phyloP scores from a whole-genome alignment of 2,888 invertebrate species.

The Aphidius colemani region DNA sequence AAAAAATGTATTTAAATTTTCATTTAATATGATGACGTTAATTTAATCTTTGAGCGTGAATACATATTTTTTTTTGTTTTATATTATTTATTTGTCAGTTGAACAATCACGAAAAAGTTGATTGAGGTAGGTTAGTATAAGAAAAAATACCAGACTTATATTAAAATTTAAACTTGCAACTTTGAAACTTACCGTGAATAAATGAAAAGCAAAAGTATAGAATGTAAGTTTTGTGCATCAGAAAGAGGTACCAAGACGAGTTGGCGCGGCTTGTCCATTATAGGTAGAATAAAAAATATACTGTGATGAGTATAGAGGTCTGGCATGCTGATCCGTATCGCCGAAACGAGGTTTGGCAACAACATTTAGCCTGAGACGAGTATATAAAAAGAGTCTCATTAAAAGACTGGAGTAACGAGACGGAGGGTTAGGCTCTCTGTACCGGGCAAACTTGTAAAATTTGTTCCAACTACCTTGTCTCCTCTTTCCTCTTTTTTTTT shows the following conservation, averaged over 20 bases:
- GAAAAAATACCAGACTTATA: no score
- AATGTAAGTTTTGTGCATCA: constrained; percentile 30
- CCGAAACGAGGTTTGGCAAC: constrained; percentile 58
- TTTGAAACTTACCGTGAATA: constrained; percentile 44
- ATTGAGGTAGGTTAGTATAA: no score
- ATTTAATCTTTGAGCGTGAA: no score
- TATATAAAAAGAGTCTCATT: constrained; percentile 57
- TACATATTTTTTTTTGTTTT: no score
- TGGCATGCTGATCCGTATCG: constrained; percentile 56
- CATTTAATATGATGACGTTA: no score
- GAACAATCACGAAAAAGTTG: no score
- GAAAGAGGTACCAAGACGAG: constrained; percentile 41
- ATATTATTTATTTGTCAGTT: no score
- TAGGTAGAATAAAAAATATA: constrained; percentile 3
- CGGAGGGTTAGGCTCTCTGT: constrained; percentile 22
- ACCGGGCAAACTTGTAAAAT: constrained; percentile 33
- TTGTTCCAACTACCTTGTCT: constrained; percentile 27
- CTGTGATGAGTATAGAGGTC: constrained; percentile 22
- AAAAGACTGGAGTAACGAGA: constrained; percentile 40
- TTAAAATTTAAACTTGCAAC: constrained; percentile 28
- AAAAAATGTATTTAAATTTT: no score
- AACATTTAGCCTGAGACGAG: constrained; percentile 48
- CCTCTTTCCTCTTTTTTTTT: constrained; percentile 1
- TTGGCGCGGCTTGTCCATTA: constrained; percentile 26
- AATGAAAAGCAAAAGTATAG: constrained; percentile 51